Evolutionary conservation across 2,797 vertebrate genomes (phyloP).

Genomic region (Pteropus rufus): DNA sequence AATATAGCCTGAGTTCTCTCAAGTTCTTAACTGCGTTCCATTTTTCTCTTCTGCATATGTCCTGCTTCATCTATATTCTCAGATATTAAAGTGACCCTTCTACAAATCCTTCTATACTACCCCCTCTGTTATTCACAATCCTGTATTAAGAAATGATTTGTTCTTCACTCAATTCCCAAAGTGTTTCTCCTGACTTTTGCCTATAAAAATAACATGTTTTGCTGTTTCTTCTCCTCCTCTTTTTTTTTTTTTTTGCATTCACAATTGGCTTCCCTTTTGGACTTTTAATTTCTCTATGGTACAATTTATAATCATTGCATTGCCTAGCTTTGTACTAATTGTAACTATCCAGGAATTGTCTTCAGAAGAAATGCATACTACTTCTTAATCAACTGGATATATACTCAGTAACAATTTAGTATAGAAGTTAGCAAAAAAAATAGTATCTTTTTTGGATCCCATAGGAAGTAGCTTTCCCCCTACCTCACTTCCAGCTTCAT

Average conservation of each 20-base stretch:
- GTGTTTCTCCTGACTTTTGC: not conserved
- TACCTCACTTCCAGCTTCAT: not conserved
- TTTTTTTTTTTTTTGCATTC: not conserved
- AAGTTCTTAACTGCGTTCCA: not conserved
- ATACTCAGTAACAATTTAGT: not conserved
- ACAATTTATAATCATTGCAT: not conserved
- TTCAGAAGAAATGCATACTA: not conserved
- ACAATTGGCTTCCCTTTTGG: not conserved
- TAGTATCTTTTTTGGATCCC: not conserved
- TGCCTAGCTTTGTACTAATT: not conserved
- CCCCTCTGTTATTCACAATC: not conserved
- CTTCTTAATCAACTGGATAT: not conserved
- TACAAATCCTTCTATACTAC: not conserved
- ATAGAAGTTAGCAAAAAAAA: not conserved
- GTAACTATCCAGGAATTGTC: not conserved
- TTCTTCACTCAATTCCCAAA: not conserved
- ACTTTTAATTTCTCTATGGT: not conserved
- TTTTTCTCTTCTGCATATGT: not conserved
- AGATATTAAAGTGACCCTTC: not conserved
- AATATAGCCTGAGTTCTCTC: not conserved
- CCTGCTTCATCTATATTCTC: not conserved
- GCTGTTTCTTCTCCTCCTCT: not conserved
- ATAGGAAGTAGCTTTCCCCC: not conserved
- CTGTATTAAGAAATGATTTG: not conserved
- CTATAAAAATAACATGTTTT: not conserved